Evolutionary conservation across 1,140 invertebrate genomes (phyloP).

Genomic region (Danaus plexippus): DNA sequence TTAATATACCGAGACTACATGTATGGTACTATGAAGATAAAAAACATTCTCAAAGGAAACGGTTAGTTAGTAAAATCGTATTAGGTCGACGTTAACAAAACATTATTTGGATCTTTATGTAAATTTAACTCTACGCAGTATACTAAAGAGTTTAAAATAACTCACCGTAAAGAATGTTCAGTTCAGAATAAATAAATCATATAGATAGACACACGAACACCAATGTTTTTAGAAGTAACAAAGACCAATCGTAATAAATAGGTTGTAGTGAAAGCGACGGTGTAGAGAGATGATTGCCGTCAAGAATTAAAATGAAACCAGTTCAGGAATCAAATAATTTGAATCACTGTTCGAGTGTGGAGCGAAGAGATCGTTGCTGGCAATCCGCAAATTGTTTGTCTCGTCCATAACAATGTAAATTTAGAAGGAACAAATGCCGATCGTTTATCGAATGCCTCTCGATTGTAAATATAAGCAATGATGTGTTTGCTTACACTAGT

Average conservation of each 20-base stretch:
- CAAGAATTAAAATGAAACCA: slow-evolving; percentile 9
- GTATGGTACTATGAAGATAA: no score
- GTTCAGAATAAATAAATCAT: no score
- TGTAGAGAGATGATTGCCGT: slow-evolving; percentile 14
- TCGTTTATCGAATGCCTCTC: slow-evolving; percentile 55
- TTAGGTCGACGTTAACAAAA: no score
- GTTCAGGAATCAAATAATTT: slow-evolving; percentile 12
- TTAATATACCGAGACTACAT: slow-evolving; percentile 8
- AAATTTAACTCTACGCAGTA: no score
- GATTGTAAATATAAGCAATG: slow-evolving; percentile 60
- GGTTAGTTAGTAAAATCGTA: no score
- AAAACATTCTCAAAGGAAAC: no score
- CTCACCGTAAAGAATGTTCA: no score
- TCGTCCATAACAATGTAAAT: slow-evolving; percentile 66
- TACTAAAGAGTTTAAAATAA: no score
- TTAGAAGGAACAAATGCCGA: slow-evolving; percentile 65
- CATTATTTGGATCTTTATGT: no score
- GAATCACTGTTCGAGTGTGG: slow-evolving; percentile 31
- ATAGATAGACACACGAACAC: no score
- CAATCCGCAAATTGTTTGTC: slow-evolving; percentile 67
- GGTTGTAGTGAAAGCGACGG: not conserved
- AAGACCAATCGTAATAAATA: no score
- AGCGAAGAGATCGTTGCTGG: slow-evolving; percentile 47
- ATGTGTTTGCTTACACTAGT: slow-evolving; percentile 17
- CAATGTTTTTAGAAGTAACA: no score